phyloP scores from a whole-genome alignment of 2,797 vertebrate species.

The Pipistrellus nathusii region DNA sequence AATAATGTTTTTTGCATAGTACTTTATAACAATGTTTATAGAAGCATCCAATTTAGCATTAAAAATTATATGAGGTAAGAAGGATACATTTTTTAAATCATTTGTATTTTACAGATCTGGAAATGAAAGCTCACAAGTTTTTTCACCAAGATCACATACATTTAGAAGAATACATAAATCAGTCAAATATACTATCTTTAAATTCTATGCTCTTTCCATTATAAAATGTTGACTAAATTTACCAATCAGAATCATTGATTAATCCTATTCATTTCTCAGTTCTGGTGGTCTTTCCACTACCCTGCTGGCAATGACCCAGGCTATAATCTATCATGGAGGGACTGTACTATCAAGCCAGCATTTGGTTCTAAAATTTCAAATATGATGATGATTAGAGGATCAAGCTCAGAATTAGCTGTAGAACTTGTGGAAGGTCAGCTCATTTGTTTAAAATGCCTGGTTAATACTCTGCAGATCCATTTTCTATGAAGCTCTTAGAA shows the following conservation, averaged over 20 bases:
- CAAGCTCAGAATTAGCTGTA: slow-evolving; percentile 24
- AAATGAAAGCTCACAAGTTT: not conserved
- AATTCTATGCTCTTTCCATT: not conserved
- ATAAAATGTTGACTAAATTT: not conserved
- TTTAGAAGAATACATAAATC: not conserved
- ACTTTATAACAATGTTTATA: not conserved
- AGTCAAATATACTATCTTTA: not conserved
- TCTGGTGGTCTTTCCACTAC: not conserved
- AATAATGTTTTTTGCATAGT: not conserved
- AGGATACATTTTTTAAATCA: not conserved
- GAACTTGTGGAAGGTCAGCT: not conserved
- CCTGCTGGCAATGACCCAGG: not conserved
- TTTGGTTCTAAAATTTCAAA: slow-evolving; percentile 9
- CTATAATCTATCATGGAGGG: not conserved
- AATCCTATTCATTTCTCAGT: not conserved
- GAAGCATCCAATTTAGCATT: not conserved
- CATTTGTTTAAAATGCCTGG: slow-evolving; percentile 37
- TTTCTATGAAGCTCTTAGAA: slow-evolving; percentile 1
- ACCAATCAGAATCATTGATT: not conserved
- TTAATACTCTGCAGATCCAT: slow-evolving; percentile 6
- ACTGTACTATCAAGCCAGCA: not conserved
- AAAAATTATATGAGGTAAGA: slow-evolving; percentile 29
- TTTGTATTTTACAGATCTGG: not conserved
- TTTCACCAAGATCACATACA: not conserved
- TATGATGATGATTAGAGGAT: not conserved